These are phyloP conservation scores for Oxyscelio sp. DNA, from an alignment of 2,888 invertebrate species.

Conservation along the genomic window DNA sequence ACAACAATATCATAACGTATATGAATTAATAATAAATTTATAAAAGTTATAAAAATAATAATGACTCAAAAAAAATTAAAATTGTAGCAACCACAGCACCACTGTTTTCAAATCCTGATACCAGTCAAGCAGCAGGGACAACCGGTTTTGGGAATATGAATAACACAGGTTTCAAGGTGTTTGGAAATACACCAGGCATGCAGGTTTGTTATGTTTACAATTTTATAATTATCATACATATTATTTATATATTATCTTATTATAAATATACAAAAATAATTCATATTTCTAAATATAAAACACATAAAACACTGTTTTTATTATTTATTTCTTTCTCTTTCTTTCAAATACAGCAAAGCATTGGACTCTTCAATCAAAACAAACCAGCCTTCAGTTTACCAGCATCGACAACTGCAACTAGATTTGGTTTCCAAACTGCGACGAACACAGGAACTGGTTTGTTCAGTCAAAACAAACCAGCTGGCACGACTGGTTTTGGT, in stretches of 20 bases:
- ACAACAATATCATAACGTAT: too few species aligned
- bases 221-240: background rate
- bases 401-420: slow-evolving; percentile 86
- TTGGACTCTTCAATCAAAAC: slow-evolving; percentile 87
- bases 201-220: slow-evolving; percentile 81
- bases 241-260: background rate
- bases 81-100: slow-evolving; percentile 83
- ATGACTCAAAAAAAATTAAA: too few species aligned
- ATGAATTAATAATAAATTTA: too few species aligned
- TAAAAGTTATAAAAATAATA: too few species aligned
- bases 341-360: too few species aligned
- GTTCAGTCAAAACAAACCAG: slow-evolving; percentile 89
- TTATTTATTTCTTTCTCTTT: too few species aligned
- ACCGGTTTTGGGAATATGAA: slow-evolving; percentile 84
- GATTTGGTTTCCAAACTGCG: slow-evolving; percentile 88
- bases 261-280: background rate
- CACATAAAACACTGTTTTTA: too few species aligned
- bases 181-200: slow-evolving; percentile 86
- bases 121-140: slow-evolving; percentile 85
- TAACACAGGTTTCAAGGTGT: slow-evolving; percentile 86
- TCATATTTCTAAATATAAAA: too few species aligned
- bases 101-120: slow-evolving; percentile 85
- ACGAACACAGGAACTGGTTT: slow-evolving; percentile 87
- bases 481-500: slow-evolving; percentile 88
- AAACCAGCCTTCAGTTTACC: slow-evolving; percentile 87